Percentiles rank a stretch among this genome's conserved stretches.
These are phyloP conservation scores for Troides aeacus DNA, from an alignment of 2,888 invertebrate genomes.

Conservation along the genomic window DNA sequence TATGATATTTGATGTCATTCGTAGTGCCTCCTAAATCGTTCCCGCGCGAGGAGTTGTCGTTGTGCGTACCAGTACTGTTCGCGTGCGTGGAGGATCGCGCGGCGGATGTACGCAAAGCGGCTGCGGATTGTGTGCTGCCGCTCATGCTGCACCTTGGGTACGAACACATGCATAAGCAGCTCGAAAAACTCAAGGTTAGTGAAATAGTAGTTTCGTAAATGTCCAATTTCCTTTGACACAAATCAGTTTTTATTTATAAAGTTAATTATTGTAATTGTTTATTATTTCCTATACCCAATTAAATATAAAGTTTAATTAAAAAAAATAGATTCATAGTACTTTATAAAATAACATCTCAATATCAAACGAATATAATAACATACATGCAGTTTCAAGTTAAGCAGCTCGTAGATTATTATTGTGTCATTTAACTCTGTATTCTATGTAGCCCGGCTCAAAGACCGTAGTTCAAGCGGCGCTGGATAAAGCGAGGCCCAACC, in stretches of 20 bases:
- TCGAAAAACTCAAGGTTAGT: constrained; percentile 87
- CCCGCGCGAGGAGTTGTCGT: constrained; percentile 88
- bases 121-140: constrained; percentile 93
- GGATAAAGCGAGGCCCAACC: constrained; percentile 91
- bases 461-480: constrained; percentile 87
- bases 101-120: constrained; percentile 93
- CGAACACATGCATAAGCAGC: constrained; percentile 86
- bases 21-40: constrained; percentile 84
- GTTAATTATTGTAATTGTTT: no score
- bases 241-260: no score
- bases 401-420: no score
- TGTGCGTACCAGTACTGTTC: constrained; percentile 88
- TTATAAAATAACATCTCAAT: no score
- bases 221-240: no score
- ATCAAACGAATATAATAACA: no score
- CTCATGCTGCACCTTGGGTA: constrained; percentile 96
- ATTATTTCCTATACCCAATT: no score
- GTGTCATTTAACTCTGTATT: neutral
- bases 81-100: constrained; percentile 94
- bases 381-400: no score
- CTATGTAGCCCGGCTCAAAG: constrained; percentile 84
- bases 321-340: no score
- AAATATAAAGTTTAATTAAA: no score
- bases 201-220: neutral
- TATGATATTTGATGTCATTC: neutral